Evolutionary conservation across 2,113 vertebrate species (phyloP).

Genomic region (human): GRCh38 chr14:60505501-60506000

Average conservation of each 20-base stretch:
- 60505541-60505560: not conserved
- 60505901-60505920: accelerated
- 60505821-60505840: not conserved
- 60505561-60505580: constrained; percentile 29
- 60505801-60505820: not conserved
- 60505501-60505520: not conserved
- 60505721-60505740: not conserved
- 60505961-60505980: not conserved
- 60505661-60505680: not conserved
- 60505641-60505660: constrained; percentile 46
- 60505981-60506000: not conserved
- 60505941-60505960: not conserved
- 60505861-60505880: not conserved
- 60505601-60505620: not conserved
- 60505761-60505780: constrained; percentile 25
- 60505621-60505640: not conserved
- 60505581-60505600: constrained; percentile 21
- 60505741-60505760: not conserved
- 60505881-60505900: not conserved
- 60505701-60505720: constrained; percentile 11
- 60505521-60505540: not conserved
- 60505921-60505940: not conserved
- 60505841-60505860: not conserved
- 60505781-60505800: not conserved
- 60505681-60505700: constrained; percentile 25